These are phyloP conservation scores for Lasiurus cinereus DNA, from an alignment of 2,113 vertebrate species.

Conservation along the genomic window DNA sequence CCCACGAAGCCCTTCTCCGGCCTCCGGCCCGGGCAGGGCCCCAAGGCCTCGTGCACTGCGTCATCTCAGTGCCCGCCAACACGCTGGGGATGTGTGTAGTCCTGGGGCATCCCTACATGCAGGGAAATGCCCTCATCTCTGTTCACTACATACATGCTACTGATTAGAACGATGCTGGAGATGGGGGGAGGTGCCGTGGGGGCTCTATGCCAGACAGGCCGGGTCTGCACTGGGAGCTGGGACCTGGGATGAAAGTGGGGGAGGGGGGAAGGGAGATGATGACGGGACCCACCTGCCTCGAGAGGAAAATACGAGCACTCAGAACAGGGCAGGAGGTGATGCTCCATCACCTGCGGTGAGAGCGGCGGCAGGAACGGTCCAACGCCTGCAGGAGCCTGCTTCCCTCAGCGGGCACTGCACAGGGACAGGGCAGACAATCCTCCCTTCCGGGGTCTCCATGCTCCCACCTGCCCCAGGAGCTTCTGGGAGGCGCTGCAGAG, in stretches of 20 bases:
- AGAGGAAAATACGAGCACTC: accelerated
- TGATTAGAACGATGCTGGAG: not conserved
- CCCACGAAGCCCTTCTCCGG: not conserved
- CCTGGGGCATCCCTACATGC: not conserved
- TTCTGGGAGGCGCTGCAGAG: not conserved
- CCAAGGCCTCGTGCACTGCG: no score
- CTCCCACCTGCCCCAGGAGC: not conserved
- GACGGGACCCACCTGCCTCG: accelerated
- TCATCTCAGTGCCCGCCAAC: accelerated
- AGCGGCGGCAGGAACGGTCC: no score
- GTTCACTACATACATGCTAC: not conserved
- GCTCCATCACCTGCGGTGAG: accelerated
- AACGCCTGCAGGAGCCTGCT: no score
- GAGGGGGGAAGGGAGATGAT: not conserved
- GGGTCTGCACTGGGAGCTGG: no score
- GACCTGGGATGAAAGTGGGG: not conserved
- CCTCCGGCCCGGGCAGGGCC: not conserved
- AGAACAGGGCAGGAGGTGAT: accelerated
- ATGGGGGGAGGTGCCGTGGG: accelerated
- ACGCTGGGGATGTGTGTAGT: not conserved
- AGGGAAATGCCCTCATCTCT: not conserved
- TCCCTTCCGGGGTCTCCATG: not conserved
- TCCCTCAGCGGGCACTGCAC: not conserved
- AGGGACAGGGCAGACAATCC: not conserved
- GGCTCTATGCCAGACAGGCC: not conserved